These are phyloP conservation scores for Hemibagrus guttatus DNA, from an alignment of 2,797 vertebrate genomes.

Conservation along the genomic window DNA sequence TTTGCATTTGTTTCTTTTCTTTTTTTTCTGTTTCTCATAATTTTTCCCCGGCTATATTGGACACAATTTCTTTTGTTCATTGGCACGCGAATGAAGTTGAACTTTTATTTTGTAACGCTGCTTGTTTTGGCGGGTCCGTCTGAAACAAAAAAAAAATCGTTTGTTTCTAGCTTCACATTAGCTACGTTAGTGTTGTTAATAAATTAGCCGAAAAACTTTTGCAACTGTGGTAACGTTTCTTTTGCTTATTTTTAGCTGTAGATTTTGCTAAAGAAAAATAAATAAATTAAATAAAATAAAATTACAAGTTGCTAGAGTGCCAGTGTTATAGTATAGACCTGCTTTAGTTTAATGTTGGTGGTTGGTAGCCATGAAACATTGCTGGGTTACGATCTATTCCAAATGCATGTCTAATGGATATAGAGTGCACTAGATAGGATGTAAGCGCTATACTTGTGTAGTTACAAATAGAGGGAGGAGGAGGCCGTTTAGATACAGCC, in stretches of 20 bases:
- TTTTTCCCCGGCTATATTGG: neutral
- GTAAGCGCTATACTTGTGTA: neutral
- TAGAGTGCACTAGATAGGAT: slow-evolving; percentile 3
- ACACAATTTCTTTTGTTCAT: neutral
- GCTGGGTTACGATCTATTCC: neutral
- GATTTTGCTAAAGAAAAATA: neutral
- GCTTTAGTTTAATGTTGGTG: neutral
- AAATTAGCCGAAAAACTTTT: neutral
- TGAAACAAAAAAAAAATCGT: neutral
- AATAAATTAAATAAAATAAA: neutral
- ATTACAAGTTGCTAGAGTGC: neutral
- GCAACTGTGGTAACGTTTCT: neutral
- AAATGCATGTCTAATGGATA: neutral
- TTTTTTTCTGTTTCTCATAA: neutral
- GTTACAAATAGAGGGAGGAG: neutral
- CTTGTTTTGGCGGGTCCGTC: slow-evolving; percentile 49
- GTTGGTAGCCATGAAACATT: neutral
- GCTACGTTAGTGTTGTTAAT: neutral
- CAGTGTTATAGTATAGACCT: neutral
- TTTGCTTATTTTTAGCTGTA: neutral
- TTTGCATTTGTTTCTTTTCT: neutral
- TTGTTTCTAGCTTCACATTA: slow-evolving; percentile 33
- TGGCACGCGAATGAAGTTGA: neutral
- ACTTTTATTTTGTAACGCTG: slow-evolving; percentile 50
- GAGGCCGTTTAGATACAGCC: no score